Evolutionary conservation across 1,140 invertebrate species (phyloP).

Genomic region (Leptinotarsa defecta): DNA sequence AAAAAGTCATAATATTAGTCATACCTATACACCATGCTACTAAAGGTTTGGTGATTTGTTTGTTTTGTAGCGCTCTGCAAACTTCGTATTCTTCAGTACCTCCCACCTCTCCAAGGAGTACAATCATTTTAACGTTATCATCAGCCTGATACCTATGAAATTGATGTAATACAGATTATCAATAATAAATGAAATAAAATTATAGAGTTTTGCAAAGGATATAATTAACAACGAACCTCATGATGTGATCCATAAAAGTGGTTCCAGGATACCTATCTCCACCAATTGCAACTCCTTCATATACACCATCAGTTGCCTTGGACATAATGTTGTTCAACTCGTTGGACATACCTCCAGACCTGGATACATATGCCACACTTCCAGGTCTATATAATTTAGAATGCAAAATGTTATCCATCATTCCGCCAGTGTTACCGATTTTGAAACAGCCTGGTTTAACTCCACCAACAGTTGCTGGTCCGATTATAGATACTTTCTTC

Average conservation of each 20-base stretch:
- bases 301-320: constrained; percentile 95
- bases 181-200: too few relatives aligned
- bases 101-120: constrained; percentile 95
- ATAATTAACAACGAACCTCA: constrained; percentile 64
- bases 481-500: constrained; percentile 85
- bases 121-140: constrained; percentile 89
- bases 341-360: constrained; percentile 99
- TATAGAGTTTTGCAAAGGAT: not conserved
- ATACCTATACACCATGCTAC: constrained; percentile 97
- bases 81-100: constrained; percentile 99
- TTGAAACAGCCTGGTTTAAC: constrained; percentile 99
- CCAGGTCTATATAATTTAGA: constrained; percentile 96
- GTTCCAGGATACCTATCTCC: constrained; percentile 98
- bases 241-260: constrained; percentile 97
- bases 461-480: constrained; percentile 96
- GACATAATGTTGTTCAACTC: constrained; percentile 99
- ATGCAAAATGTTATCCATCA: constrained; percentile 99
- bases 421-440: constrained; percentile 96
- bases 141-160: constrained; percentile 66
- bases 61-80: constrained; percentile 82
- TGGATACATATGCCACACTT: constrained; percentile 96
- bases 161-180: not conserved
- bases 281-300: constrained; percentile 98
- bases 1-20: not conserved
- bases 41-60: constrained; percentile 89